Evolutionary conservation across 2,113 vertebrate genomes (phyloP), one percentile per base, ranked within the genome.

Genomic region (Grus americana): DNA sequence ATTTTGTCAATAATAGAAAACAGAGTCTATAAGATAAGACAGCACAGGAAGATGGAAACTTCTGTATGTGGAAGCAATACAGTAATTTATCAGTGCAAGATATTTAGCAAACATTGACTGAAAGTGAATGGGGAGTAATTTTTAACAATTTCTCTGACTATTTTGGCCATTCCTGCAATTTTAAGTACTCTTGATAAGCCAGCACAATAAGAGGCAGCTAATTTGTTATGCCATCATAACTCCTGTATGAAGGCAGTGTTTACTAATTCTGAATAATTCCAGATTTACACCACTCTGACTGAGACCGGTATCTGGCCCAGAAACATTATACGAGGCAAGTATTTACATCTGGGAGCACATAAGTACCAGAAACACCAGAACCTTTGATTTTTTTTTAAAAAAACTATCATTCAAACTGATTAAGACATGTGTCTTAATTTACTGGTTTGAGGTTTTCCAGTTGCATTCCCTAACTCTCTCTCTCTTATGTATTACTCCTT

Each of bases 361-460:
- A 87, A 91, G 80, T 78, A 95, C 47, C 91, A 96, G 88, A 90
- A 95, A 94, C 85, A 88, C 47, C 54, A 88, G 65, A 91, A 90
- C 59, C 86, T 95, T 93, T 92, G 90, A 86, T 92, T 91, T 95
- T 54, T 29, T 57, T 57, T 30, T 7, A 6, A 55, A 55, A 12
- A 72, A 85, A 92, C 76, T 93, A 86, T 96, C 86, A 92, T 94
- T 96, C 88, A 95, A 97, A 95, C 81, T 84, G 89, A 95, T 94
- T 95, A 93, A 96, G 93, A 93, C 90, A 87, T 70, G 84, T 92
- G 92, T 92, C 94, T 96, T 94, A 96, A 92, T 97, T 96, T 92
- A 90, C 88, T 92, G 80, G 79, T 46, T 93, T 97, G 95, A 97
- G 72, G 78, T 87, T 97, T 97, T 92, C 96, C 92, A 93, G 96